Percentiles rank a stretch among this genome's conserved stretches.
Evolutionary conservation across 2,888 invertebrate species (phyloP).

Genomic region (Aphelenchoides bicaudatus): DNA sequence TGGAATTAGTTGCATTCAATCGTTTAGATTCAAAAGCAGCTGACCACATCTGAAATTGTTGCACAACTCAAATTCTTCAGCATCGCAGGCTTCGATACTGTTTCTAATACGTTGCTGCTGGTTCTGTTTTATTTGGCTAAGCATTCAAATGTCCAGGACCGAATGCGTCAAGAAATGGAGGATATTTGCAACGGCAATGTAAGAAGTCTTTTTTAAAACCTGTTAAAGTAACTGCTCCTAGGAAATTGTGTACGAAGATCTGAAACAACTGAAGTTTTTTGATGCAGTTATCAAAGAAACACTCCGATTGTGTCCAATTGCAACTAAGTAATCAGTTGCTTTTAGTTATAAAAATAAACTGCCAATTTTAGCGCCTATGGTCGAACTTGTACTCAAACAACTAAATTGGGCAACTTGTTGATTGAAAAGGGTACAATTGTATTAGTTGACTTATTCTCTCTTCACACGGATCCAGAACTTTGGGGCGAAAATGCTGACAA

Average conservation of each 20-base stretch:
- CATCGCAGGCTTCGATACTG: slow-evolving; percentile 63
- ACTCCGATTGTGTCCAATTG: too few species aligned
- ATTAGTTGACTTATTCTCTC: slow-evolving; percentile 42
- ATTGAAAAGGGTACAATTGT: slow-evolving; percentile 42
- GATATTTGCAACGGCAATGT: slow-evolving; percentile 46
- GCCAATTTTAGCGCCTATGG: too few species aligned
- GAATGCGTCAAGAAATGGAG: slow-evolving; percentile 41
- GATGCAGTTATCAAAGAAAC: slow-evolving; percentile 52
- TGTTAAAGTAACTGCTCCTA: slow-evolving; percentile 11
- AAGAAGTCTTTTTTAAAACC: not conserved
- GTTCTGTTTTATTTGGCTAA: slow-evolving; percentile 63
- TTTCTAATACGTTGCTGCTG: slow-evolving; percentile 64
- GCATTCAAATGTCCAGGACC: slow-evolving; percentile 62
- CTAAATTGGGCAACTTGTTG: slow-evolving; percentile 37
- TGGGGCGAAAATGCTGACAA: slow-evolving; percentile 54
- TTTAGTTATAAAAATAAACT: too few species aligned
- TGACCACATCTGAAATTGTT: slow-evolving; percentile 44
- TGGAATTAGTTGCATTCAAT: too few species aligned
- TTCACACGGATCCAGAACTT: slow-evolving; percentile 46
- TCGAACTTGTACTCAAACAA: slow-evolving; percentile 36
- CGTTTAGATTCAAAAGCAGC: slow-evolving; percentile 36
- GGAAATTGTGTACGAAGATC: slow-evolving; percentile 40
- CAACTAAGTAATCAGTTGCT: too few species aligned
- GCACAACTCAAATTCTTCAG: slow-evolving; percentile 46
- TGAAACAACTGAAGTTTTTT: slow-evolving; percentile 41